These are phyloP conservation scores for Melieria omissa DNA, from an alignment of 2,888 invertebrate species.

Conservation along the genomic window DNA sequence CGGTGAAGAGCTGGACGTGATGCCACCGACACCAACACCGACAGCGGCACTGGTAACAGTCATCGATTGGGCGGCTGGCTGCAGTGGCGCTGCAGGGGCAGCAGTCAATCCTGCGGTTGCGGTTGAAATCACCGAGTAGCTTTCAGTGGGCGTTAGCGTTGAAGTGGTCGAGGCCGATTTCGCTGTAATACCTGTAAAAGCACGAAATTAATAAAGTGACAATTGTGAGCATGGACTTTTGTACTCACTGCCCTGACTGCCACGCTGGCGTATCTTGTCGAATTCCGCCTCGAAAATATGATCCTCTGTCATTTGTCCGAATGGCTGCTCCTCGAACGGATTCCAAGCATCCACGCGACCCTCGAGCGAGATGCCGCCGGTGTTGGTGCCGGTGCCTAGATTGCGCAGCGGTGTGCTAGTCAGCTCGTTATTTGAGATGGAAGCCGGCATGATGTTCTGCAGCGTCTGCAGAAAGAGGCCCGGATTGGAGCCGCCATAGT, in stretches of 20 bases:
- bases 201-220: slow-evolving; percentile 3
- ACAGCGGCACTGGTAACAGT: slow-evolving; percentile 7
- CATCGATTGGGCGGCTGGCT: not conserved
- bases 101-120: slow-evolving; percentile 6
- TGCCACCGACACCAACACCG: slow-evolving; percentile 15
- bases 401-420: slow-evolving; percentile 52
- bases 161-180: slow-evolving; percentile 66
- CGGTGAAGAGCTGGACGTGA: slow-evolving; percentile 41
- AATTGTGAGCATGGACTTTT: not conserved
- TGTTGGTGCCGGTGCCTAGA: slow-evolving; percentile 41
- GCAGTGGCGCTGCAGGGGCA: slow-evolving; percentile 23
- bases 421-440: slow-evolving; percentile 63
- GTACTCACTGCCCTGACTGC: slow-evolving; percentile 77
- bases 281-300: slow-evolving; percentile 86
- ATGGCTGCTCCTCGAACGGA: slow-evolving; percentile 82
- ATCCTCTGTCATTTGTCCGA: slow-evolving; percentile 81
- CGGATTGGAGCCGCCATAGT: slow-evolving; percentile 58
- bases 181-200: slow-evolving; percentile 59
- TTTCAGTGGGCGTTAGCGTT: slow-evolving; percentile 63
- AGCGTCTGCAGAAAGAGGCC: slow-evolving; percentile 54
- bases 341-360: slow-evolving; percentile 78
- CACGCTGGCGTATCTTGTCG: slow-evolving; percentile 81
- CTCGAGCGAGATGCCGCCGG: slow-evolving; percentile 54
- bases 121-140: slow-evolving; percentile 42
- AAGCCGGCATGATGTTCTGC: slow-evolving; percentile 52